phyloP scores from a whole-genome alignment of 2,113 vertebrate genomes.

The Xyliphius kryptos region DNA sequence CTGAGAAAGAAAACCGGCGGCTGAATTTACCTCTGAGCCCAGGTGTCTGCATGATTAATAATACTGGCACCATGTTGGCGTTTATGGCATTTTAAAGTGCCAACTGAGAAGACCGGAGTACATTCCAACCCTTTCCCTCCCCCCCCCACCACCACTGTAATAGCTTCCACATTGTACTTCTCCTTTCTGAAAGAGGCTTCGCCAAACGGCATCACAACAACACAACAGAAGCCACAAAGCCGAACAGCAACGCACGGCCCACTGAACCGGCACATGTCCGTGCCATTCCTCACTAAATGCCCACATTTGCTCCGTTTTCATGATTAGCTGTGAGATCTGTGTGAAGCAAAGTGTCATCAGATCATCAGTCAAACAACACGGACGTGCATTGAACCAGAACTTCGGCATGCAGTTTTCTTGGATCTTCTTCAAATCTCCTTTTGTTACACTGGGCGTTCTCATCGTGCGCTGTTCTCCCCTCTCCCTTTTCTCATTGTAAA shows the following conservation, averaged over 20 bases:
- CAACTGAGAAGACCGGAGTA: conserved; percentile 46
- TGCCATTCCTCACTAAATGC: neutral
- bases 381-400: neutral
- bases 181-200: conserved; percentile 47
- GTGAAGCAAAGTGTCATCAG: neutral
- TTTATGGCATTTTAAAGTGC: conserved; percentile 13
- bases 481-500: conserved; percentile 19
- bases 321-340: neutral
- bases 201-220: conserved; percentile 41
- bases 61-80: conserved; percentile 29
- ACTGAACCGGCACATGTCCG: neutral
- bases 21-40: conserved; percentile 4
- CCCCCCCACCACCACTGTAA: conserved; percentile 50
- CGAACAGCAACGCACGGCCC: conserved; percentile 35
- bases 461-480: conserved; percentile 1
- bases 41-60: conserved; percentile 21
- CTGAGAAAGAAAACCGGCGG: neutral
- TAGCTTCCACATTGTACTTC: conserved; percentile 61
- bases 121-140: conserved; percentile 54
- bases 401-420: neutral
- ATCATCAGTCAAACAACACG: conserved; percentile 2
- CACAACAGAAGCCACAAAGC: conserved; percentile 29
- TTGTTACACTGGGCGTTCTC: neutral
- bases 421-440: neutral
- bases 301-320: neutral